phyloP scores from a whole-genome alignment of 2,797 vertebrate genomes.

The Trachops cirrhosus region DNA sequence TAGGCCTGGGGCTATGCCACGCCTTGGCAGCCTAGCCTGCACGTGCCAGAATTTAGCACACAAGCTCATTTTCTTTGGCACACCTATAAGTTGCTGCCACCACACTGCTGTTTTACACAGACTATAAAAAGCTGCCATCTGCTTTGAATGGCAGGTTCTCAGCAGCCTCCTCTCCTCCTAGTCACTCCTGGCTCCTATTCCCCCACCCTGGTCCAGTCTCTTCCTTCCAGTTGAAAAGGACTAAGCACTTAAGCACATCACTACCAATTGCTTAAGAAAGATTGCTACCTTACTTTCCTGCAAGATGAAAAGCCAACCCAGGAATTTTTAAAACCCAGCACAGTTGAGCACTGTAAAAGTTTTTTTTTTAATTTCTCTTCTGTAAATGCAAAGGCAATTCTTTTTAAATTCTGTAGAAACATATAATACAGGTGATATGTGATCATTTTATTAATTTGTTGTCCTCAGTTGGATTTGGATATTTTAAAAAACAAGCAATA shows the following conservation, averaged over 20 bases:
- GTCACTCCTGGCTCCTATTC: background rate
- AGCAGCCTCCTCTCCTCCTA: background rate
- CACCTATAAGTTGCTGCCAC: background rate
- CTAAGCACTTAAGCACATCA: background rate
- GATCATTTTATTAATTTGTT: background rate
- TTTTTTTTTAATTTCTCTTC: slow-evolving; percentile 7
- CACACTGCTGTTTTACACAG: background rate
- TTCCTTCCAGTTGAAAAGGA: background rate
- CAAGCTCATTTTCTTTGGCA: slow-evolving; percentile 38
- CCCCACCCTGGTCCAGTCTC: background rate
- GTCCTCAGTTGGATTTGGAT: slow-evolving; percentile 25
- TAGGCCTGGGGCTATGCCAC: background rate
- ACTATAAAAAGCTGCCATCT: background rate
- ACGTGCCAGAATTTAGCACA: background rate
- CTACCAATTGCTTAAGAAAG: slow-evolving; percentile 53
- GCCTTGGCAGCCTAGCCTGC: background rate
- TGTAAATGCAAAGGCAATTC: background rate
- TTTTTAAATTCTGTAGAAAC: background rate
- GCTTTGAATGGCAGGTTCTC: background rate
- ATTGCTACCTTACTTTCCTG: slow-evolving; percentile 38
- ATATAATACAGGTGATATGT: background rate
- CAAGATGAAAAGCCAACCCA: slow-evolving; percentile 6
- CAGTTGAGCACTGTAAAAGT: background rate
- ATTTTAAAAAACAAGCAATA: slow-evolving; percentile 42
- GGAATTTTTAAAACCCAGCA: background rate